Evolutionary conservation across 2,888 invertebrate species (phyloP).

Genomic region (Nemurella pictetii): DNA sequence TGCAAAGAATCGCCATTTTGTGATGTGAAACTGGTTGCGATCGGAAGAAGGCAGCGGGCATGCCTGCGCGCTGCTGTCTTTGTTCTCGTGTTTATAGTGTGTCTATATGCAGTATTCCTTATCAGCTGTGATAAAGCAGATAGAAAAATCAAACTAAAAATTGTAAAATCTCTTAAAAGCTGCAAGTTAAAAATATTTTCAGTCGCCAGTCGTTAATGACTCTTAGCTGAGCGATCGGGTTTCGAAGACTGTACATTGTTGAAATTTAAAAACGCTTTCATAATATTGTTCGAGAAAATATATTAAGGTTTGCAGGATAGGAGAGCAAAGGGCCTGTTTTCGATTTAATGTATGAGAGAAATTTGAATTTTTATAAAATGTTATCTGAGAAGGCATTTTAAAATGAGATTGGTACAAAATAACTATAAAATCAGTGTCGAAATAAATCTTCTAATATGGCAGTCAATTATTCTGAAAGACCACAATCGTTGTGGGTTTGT

Average conservation of each 20-base stretch:
- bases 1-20: neutral
- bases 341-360: neutral
- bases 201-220: neutral
- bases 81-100: neutral
- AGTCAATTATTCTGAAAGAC: no score
- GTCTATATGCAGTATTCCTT: neutral
- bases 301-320: neutral
- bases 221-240: neutral
- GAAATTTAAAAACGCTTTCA: neutral
- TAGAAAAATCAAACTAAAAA: neutral
- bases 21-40: no score
- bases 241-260: neutral
- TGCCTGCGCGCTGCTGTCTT: no score
- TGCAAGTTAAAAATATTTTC: neutral
- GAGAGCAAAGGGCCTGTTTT: neutral
- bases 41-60: no score
- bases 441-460: no score
- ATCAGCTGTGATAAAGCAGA: neutral
- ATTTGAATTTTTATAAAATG: conserved; percentile 10
- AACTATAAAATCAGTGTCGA: neutral
- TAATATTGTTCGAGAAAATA: neutral
- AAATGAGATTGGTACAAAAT: neutral
- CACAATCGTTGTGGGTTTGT: no score
- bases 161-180: neutral
- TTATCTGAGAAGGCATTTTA: neutral